Evolutionary conservation across 23 tunicate species (phyloP).

Genomic region (Oikopleura albicans): DNA sequence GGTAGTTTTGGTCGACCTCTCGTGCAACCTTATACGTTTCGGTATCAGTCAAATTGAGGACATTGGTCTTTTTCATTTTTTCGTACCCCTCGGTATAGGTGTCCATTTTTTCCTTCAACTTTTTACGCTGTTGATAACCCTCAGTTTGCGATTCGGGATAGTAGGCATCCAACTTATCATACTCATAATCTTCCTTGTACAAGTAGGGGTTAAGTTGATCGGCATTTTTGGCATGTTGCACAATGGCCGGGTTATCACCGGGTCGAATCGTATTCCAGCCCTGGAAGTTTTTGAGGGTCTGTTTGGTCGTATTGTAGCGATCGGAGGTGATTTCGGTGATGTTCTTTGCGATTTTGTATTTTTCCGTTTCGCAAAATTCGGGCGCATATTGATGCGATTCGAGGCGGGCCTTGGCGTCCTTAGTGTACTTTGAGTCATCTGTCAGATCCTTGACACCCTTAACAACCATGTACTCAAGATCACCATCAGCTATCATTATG

Average conservation of each 20-base stretch:
- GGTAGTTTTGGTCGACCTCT: background rate
- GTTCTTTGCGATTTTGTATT: conserved; percentile 8
- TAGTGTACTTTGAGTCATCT: background rate
- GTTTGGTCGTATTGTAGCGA: background rate
- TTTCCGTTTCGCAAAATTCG: conserved; percentile 1
- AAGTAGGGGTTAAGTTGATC: conserved; percentile 10
- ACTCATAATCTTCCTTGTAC: conserved; percentile 22
- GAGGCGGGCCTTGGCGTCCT: background rate
- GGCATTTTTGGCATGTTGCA: conserved; percentile 9
- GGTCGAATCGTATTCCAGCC: conserved; percentile 18
- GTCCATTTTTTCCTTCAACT: background rate
- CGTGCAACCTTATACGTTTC: background rate
- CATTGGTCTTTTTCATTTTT: background rate
- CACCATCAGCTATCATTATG: background rate
- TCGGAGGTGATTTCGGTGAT: conserved; percentile 1
- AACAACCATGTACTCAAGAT: background rate
- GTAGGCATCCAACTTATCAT: background rate
- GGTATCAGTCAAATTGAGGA: background rate
- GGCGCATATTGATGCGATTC: conserved; percentile 13
- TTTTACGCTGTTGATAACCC: background rate
- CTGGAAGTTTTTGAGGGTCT: background rate
- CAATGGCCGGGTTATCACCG: background rate
- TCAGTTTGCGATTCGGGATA: conserved; percentile 17
- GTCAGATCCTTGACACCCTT: background rate
- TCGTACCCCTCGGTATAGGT: background rate